Percentiles rank a stretch among this genome's conserved stretches.
Conservation (phyloP, 2,797 vertebrate species). For the Cuniculus paca region DNA sequence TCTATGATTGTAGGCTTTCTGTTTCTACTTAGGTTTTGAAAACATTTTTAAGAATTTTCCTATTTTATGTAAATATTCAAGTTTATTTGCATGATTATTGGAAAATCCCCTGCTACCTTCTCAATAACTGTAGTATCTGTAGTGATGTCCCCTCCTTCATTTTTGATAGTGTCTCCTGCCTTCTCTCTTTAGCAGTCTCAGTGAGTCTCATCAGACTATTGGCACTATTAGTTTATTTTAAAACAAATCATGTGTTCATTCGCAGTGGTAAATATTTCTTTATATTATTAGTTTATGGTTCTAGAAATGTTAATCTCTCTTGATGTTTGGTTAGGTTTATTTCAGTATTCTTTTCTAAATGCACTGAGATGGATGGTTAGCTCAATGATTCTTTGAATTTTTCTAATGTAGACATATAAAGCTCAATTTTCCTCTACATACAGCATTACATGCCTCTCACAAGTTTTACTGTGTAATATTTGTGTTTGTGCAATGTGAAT, state of each 20-base stretch:
- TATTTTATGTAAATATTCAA: background rate
- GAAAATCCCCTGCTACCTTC: background rate
- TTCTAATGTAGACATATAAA: background rate
- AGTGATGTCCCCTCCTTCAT: background rate
- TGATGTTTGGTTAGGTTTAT: background rate
- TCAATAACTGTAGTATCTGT: background rate
- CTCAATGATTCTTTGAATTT: background rate
- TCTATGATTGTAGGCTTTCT: background rate
- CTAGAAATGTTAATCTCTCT: background rate
- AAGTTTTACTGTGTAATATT: background rate
- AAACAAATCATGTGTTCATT: background rate
- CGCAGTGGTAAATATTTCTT: background rate
- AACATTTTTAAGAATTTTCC: background rate
- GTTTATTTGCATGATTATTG: background rate
- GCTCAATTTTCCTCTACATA: background rate
- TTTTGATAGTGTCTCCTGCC: background rate
- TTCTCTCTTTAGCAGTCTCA: background rate
- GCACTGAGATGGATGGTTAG: background rate
- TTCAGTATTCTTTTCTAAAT: background rate
- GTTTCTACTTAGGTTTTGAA: background rate
- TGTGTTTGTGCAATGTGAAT: background rate
- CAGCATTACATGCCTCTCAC: background rate
- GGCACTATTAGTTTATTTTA: background rate
- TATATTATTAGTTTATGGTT: background rate
- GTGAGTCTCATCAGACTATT: background rate